phyloP scores from a whole-genome alignment of 1,140 invertebrate genomes.

The Drepana arcuata region DNA sequence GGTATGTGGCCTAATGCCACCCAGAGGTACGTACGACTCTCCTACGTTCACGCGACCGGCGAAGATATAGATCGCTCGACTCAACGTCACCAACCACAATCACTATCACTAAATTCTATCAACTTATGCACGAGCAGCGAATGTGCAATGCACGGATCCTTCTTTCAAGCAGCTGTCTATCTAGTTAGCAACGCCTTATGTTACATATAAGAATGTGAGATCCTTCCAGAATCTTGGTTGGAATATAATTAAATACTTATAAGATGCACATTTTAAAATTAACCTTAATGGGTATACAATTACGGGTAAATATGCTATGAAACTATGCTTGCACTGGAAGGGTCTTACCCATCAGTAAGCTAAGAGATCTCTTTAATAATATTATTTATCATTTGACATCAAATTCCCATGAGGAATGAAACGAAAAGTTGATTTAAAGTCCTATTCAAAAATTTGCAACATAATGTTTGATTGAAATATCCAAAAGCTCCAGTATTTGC shows the following conservation, averaged over 20 bases:
- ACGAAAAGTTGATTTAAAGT: slow-evolving; percentile 58
- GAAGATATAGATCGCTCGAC: slow-evolving; percentile 67
- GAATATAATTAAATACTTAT: background rate
- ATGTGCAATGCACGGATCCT: slow-evolving; percentile 70
- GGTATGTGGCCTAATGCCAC: slow-evolving; percentile 13
- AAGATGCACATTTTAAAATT: no score
- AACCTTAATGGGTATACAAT: no score
- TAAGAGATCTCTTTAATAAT: slow-evolving; percentile 55
- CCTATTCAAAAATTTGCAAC: slow-evolving; percentile 31
- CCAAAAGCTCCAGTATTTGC: slow-evolving; percentile 62
- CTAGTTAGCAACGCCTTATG: slow-evolving; percentile 66
- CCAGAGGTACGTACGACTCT: slow-evolving; percentile 38
- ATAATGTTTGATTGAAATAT: slow-evolving; percentile 41
- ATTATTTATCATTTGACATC: slow-evolving; percentile 53
- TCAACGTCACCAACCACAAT: slow-evolving; percentile 55
- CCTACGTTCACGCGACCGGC: slow-evolving; percentile 9
- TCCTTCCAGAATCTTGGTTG: slow-evolving; percentile 38
- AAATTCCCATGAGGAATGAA: slow-evolving; percentile 69
- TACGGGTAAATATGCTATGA: no score
- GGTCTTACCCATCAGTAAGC: slow-evolving; percentile 45
- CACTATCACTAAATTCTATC: slow-evolving; percentile 57
- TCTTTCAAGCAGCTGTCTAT: slow-evolving; percentile 69
- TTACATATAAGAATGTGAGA: slow-evolving; percentile 53
- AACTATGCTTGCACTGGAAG: slow-evolving; percentile 46
- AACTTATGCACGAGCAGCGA: slow-evolving; percentile 69